phyloP scores from a whole-genome alignment of 2,113 vertebrate genomes.

The Pedetes capensis region DNA sequence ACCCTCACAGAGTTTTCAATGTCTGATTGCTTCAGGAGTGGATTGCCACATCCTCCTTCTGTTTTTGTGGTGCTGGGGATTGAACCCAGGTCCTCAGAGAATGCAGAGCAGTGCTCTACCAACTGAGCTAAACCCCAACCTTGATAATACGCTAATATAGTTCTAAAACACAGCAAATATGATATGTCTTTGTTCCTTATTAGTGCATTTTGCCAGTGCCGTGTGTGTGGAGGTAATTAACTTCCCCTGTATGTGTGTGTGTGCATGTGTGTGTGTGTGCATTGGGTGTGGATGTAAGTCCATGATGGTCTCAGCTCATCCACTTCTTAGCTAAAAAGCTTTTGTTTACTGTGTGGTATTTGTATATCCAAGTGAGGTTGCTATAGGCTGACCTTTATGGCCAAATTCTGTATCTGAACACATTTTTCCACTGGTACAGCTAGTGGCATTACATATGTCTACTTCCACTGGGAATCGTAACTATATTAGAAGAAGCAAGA shows the following conservation, averaged over 20 bases:
- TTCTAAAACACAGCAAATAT: not conserved
- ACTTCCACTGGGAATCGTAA: accelerated
- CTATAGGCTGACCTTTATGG: not conserved
- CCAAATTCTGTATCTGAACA: not conserved
- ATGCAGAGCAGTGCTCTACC: too few relatives aligned
- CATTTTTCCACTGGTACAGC: not conserved
- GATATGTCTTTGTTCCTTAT: not conserved
- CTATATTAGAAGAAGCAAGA: not conserved
- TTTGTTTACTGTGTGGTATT: not conserved
- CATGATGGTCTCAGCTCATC: not conserved
- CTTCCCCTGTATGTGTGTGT: not conserved
- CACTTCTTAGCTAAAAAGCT: not conserved
- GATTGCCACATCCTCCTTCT: too few relatives aligned
- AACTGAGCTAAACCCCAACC: too few relatives aligned
- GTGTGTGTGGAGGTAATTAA: not conserved
- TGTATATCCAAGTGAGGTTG: not conserved
- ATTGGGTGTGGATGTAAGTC: too few relatives aligned
- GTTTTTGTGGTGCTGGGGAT: too few relatives aligned
- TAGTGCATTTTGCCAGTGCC: not conserved
- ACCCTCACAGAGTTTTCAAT: too few relatives aligned
- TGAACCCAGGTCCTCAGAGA: too few relatives aligned
- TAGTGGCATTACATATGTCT: too few relatives aligned
- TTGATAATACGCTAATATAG: too few relatives aligned
- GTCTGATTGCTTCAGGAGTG: too few relatives aligned
- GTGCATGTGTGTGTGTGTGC: not conserved